Evolutionary conservation across 2,888 invertebrate species (phyloP).

Genomic region (Rhogogaster chlorosoma): DNA sequence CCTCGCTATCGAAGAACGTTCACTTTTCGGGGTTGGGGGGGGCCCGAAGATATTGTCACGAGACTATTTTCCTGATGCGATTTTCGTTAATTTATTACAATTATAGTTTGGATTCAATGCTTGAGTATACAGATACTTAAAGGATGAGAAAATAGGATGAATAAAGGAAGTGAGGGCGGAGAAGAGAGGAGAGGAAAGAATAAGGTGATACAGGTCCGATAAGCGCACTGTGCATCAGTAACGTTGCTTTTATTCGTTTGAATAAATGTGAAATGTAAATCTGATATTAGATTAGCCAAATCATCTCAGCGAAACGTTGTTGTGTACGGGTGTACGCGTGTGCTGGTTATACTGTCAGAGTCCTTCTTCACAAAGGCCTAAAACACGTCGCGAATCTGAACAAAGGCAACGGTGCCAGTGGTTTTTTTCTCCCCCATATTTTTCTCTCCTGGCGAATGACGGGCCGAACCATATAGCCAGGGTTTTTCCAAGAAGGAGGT

Average conservation of each 20-base stretch:
- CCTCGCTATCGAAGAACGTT: constrained; percentile 54
- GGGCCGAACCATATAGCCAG: background rate
- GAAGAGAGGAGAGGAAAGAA: constrained; percentile 23
- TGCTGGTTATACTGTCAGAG: background rate
- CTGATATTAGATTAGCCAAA: constrained; percentile 51
- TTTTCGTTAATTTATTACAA: background rate
- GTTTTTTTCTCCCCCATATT: constrained; percentile 24
- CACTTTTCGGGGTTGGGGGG: constrained; percentile 43
- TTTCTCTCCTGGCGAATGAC: constrained; percentile 10
- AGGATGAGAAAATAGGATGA: background rate
- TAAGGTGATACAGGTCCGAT: background rate
- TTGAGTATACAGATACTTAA: background rate
- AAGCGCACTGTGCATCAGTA: constrained; percentile 26
- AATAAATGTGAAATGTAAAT: constrained; percentile 45
- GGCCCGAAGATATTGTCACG: constrained; percentile 57
- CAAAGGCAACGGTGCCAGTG: constrained; percentile 28
- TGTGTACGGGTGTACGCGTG: background rate
- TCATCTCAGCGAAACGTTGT: constrained; percentile 13
- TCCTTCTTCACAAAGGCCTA: background rate
- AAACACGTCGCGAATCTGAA: constrained; percentile 32
- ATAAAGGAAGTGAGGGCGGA: background rate
- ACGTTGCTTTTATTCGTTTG: constrained; percentile 31
- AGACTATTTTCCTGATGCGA: background rate
- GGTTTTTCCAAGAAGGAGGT: constrained; percentile 4
- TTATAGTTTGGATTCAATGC: background rate